Conservation (phyloP, 2,888 invertebrate genomes). For the Athalia circularis region DNA sequence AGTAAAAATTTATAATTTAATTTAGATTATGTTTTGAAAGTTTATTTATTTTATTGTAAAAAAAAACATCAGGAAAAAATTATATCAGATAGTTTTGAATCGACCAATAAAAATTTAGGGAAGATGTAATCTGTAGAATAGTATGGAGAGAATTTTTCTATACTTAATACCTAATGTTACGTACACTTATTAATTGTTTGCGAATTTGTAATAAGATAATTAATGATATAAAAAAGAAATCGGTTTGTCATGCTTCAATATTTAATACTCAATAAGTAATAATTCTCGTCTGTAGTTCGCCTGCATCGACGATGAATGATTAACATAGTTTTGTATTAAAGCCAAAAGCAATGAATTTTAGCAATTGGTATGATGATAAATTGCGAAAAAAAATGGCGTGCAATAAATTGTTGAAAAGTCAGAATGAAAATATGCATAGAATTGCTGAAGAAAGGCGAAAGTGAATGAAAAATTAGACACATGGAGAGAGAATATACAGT, state of each 20-base stretch:
- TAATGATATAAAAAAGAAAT: not conserved
- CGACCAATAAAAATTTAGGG: slow-evolving; percentile 10
- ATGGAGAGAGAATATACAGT: not conserved
- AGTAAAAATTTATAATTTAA: not conserved
- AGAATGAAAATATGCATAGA: slow-evolving; percentile 3
- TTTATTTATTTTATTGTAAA: slow-evolving; percentile 22
- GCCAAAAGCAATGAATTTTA: not conserved
- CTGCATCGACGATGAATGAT: no score
- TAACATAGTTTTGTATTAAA: not conserved
- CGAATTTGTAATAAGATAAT: not conserved
- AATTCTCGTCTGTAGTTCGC: no score
- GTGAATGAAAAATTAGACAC: not conserved
- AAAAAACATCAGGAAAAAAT: not conserved
- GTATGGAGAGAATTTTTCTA: not conserved
- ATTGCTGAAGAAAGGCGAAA: not conserved
- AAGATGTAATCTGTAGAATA: slow-evolving; percentile 2
- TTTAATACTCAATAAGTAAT: slow-evolving; percentile 5
- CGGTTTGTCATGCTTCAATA: not conserved
- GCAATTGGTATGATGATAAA: not conserved
- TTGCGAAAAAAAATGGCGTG: slow-evolving; percentile 9
- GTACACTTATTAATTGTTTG: not conserved
- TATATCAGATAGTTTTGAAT: slow-evolving; percentile 9
- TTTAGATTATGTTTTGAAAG: slow-evolving; percentile 15
- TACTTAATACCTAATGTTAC: not conserved
- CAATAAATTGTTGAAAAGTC: slow-evolving; percentile 15